phyloP scores from a whole-genome alignment of 2,888 invertebrate genomes.

The Dyspetes luteomarginatus region DNA sequence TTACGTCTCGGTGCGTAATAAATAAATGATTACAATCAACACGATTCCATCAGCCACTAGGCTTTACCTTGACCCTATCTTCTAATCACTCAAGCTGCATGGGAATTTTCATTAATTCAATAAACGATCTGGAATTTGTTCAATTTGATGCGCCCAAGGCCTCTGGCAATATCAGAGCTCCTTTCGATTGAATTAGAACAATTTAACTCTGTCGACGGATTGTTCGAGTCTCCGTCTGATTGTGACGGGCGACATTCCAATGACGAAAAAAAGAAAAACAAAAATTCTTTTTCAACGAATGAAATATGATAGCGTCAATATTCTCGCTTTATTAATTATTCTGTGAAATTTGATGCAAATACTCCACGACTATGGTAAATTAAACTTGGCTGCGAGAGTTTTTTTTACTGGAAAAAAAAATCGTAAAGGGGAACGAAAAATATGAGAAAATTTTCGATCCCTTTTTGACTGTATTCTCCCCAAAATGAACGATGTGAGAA shows the following conservation, averaged over 20 bases:
- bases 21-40: not conserved
- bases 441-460: too few relatives aligned
- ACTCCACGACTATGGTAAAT: too few relatives aligned
- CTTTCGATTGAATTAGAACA: not conserved
- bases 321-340: too few relatives aligned
- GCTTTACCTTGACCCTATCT: not conserved
- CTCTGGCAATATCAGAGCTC: not conserved
- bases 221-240: not conserved
- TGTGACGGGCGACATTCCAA: not conserved
- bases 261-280: too few relatives aligned
- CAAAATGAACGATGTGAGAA: not conserved
- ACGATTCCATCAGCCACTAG: not conserved
- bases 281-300: too few relatives aligned
- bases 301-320: too few relatives aligned
- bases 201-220: not conserved
- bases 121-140: not conserved
- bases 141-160: not conserved
- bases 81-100: not conserved
- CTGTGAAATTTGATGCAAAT: too few relatives aligned
- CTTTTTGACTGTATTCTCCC: too few relatives aligned
- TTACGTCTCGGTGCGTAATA: not conserved
- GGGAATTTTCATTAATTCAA: not conserved
- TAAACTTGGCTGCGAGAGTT: too few relatives aligned
- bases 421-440: too few relatives aligned
- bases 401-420: too few relatives aligned